A percentile compares a stretch with the other conserved stretches of the same genome.
Evolutionary conservation across 2,797 vertebrate species (phyloP).

Genomic region (Dicrostonyx torquatus): DNA sequence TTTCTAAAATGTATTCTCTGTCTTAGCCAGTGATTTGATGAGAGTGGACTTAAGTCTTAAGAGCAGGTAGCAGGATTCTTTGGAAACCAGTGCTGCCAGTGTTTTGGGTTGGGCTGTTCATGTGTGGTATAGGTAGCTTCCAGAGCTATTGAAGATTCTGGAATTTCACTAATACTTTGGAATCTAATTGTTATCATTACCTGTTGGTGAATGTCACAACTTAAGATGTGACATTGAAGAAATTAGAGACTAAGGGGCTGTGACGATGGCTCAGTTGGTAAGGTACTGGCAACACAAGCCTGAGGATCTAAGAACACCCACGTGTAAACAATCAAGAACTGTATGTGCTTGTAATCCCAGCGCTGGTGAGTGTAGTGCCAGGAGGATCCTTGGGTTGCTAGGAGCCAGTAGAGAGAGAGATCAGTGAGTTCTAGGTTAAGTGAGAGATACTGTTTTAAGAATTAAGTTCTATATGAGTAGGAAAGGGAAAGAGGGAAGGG

Average conservation of each 20-base stretch:
- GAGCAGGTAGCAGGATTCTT: too few species aligned
- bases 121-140: fast-evolving
- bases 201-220: background rate
- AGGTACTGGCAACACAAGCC: too few species aligned
- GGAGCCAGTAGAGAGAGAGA: background rate
- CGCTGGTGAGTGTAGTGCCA: too few species aligned
- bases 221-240: background rate
- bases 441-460: background rate
- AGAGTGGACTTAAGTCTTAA: background rate
- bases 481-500: background rate
- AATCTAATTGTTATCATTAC: background rate
- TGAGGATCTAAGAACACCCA: background rate
- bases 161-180: background rate
- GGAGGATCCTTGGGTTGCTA: background rate
- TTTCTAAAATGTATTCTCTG: background rate
- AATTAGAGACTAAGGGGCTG: background rate
- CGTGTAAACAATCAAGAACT: background rate
- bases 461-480: background rate
- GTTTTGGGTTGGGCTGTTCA: fast-evolving
- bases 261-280: too few species aligned
- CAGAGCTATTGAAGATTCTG: background rate
- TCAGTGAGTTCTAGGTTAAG: background rate
- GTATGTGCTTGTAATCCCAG: background rate
- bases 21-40: background rate
- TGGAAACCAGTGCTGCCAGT: background rate